Base-by-base conservation (phyloP, 2,797 vertebrate genomes). In the Micrastur ruficollis region DNA sequence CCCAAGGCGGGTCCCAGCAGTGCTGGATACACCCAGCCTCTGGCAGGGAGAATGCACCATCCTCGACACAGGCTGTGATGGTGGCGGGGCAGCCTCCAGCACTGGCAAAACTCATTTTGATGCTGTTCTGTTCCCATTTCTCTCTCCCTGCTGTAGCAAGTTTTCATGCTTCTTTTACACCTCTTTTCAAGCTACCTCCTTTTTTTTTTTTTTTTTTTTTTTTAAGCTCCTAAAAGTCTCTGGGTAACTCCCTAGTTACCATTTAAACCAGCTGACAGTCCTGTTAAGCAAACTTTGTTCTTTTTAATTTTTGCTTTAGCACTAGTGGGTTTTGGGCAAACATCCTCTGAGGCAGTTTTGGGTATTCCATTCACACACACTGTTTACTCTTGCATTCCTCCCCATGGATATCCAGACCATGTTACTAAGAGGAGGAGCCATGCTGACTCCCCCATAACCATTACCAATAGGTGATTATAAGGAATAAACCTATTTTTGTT, bases 401-500 rank as follows among this genome's bases (percentile, higher is more conserved):
- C 52, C n/a, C 46, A 31, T 23, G 14, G 5, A 50, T 56, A 38
- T 42, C 47, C 42, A 55, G 29, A 9, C 29, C 11, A 2, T 2
- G 36, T 81, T 62, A 61, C 49, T 42, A 83, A 49, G 36, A 58
- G 63, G 4, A 73, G 9, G 1, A 81, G 32, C 18, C 15, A 27
- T 0, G 0, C 17, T 58, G 52, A 38, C 44, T 42, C 23, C n/a
- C 11, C 19, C 6, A 0, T 32, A 40, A 26, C 2, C 3, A 2
- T 29, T 68, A 86, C 7, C 34, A 63, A 8, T 4, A 67, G 14
- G 14, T 49, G 14, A 72, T 47, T 65, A 68, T 9, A 83, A 36
- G 36, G 14, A 81, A 65, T 38, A 34, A 63, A 89, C 46, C 25
- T 67, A 25, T 38, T 95, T 86, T 83, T 88, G 13, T 22, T 84